A percentile compares a stretch with the other conserved stretches of the same genome.
These are phyloP conservation scores for Acanthis flammea DNA, from an alignment of 2,797 vertebrate genomes.

Conservation along the genomic window DNA sequence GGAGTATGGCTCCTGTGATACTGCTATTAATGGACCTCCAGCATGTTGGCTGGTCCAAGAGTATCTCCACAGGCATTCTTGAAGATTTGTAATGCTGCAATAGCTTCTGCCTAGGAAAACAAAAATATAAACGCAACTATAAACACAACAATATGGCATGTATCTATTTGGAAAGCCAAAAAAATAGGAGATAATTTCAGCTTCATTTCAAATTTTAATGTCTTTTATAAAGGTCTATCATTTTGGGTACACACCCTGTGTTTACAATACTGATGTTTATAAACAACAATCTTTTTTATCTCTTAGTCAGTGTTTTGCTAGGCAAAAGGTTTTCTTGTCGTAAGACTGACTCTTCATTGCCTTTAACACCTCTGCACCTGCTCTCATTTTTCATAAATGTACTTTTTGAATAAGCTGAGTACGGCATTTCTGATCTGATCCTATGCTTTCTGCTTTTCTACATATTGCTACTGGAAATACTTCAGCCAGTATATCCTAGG, in stretches of 20 bases:
- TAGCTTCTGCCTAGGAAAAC: not conserved
- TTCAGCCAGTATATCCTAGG: not conserved
- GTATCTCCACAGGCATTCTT: not conserved
- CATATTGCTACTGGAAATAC: not conserved
- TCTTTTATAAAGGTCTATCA: not conserved
- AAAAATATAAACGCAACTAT: not conserved
- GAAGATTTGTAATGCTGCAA: not conserved
- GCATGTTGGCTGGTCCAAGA: not conserved
- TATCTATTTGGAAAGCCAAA: not conserved
- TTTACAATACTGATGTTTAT: not conserved
- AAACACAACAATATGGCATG: not conserved
- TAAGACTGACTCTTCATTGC: not conserved
- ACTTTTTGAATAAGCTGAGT: not conserved
- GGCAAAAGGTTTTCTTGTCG: not conserved
- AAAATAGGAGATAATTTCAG: not conserved
- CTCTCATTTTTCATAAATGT: not conserved
- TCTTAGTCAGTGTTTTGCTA: not conserved
- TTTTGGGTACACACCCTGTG: not conserved
- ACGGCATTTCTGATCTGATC: not conserved
- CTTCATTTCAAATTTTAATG: not conserved
- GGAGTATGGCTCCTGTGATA: not conserved
- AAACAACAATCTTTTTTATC: not conserved
- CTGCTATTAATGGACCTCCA: not conserved
- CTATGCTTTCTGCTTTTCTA: not conserved
- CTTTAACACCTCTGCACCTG: not conserved